A percentile compares a stretch with the other conserved stretches of the same genome.
These are phyloP conservation scores for Trachythela sp. DNA, from an alignment of 64 coral and sea anemone genomes.

Conservation along the genomic window DNA sequence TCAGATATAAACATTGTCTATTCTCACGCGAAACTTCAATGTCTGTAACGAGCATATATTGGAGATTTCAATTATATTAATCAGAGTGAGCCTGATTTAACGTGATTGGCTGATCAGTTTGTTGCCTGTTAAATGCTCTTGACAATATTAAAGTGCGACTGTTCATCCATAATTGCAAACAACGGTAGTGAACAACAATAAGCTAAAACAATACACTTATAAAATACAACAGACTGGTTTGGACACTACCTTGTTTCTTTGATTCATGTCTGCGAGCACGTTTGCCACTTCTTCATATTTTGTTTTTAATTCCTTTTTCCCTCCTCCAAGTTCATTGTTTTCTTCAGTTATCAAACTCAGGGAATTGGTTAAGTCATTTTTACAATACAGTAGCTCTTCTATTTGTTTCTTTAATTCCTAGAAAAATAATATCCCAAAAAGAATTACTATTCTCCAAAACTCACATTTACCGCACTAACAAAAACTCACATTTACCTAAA, in stretches of 20 bases:
- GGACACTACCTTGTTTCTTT: neutral
- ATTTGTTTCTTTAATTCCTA: conserved; percentile 6
- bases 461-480: neutral
- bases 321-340: neutral
- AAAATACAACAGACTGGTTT: neutral
- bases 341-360: neutral
- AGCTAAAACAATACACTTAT: too few relatives aligned
- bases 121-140: too few relatives aligned
- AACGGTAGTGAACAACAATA: too few relatives aligned
- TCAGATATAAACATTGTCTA: too few relatives aligned
- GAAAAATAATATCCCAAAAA: neutral
- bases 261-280: neutral
- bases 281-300: neutral
- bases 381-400: neutral
- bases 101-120: neutral
- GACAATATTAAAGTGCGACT: too few relatives aligned
- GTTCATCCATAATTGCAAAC: too few relatives aligned
- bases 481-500: too few relatives aligned
- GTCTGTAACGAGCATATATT: too few relatives aligned
- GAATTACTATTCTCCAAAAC: neutral
- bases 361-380: neutral
- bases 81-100: neutral
- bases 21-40: too few relatives aligned
- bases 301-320: neutral
- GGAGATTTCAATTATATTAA: neutral